phyloP scores from a whole-genome alignment of 2,888 invertebrate species.

The Tillus elongatus region DNA sequence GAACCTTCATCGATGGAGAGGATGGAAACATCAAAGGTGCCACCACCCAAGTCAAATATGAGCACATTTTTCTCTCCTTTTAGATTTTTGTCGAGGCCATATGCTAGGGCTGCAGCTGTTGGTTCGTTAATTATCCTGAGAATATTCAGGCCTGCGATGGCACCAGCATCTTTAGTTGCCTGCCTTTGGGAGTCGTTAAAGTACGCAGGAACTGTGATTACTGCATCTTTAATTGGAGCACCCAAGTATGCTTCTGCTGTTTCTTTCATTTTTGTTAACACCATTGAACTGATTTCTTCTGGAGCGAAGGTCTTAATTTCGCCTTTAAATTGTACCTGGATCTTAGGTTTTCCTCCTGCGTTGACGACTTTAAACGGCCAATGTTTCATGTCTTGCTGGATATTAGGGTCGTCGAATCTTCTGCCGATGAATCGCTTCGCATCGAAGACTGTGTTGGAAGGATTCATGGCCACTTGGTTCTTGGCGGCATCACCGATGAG shows the following conservation, averaged over 20 bases:
- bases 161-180: conserved; percentile 77
- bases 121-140: conserved; percentile 77
- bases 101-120: conserved; percentile 65
- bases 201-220: conserved; percentile 70
- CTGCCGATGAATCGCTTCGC: conserved; percentile 73
- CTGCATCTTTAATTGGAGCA: conserved; percentile 56
- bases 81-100: conserved; percentile 61
- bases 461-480: conserved; percentile 70
- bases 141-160: conserved; percentile 54
- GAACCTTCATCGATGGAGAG: conserved; percentile 72
- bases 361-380: conserved; percentile 73
- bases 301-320: conserved; percentile 56
- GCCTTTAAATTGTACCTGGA: conserved; percentile 56
- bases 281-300: conserved; percentile 64
- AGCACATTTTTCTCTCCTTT: conserved; percentile 56
- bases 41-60: conserved; percentile 56
- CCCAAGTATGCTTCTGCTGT: conserved; percentile 68
- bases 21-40: conserved; percentile 76
- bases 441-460: conserved; percentile 63
- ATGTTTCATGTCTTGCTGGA: conserved; percentile 70
- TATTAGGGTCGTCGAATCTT: conserved; percentile 63
- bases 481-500: conserved; percentile 82
- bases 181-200: conserved; percentile 63
- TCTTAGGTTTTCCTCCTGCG: conserved; percentile 58
- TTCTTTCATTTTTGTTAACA: conserved; percentile 53